phyloP scores from a whole-genome alignment of 2,797 vertebrate genomes.

The Cephalopachus bancanus region DNA sequence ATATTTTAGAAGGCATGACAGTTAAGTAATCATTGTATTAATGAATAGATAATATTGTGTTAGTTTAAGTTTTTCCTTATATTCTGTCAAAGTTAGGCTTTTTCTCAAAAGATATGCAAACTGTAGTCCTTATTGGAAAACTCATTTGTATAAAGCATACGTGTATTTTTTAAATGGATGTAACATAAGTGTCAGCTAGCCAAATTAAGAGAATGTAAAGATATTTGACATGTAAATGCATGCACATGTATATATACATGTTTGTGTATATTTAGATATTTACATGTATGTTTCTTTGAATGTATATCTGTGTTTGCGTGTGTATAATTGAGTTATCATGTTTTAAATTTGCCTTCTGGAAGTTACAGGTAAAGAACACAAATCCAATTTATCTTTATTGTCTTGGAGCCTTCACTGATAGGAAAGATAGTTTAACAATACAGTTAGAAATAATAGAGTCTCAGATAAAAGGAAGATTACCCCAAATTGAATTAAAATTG shows the following conservation, averaged over 20 bases:
- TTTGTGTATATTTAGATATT: background rate
- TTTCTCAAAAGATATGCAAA: background rate
- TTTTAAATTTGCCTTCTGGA: background rate
- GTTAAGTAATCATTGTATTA: background rate
- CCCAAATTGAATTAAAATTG: background rate
- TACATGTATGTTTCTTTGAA: background rate
- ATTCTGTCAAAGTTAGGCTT: background rate
- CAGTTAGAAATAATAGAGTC: background rate
- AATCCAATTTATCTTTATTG: background rate
- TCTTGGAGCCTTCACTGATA: background rate
- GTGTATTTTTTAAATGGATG: background rate
- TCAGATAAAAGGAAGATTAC: background rate
- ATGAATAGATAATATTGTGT: background rate
- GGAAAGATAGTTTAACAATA: background rate
- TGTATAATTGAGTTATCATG: background rate
- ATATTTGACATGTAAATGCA: background rate
- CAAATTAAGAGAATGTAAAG: background rate
- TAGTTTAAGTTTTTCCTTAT: background rate
- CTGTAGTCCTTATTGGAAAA: background rate
- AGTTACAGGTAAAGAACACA: background rate
- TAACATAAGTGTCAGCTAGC: background rate
- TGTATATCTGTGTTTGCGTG: background rate
- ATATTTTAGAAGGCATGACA: background rate
- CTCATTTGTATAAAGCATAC: background rate
- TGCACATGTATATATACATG: background rate